Conservation (phyloP, 2,888 invertebrate genomes). For the Drosophila sordidula region DNA sequence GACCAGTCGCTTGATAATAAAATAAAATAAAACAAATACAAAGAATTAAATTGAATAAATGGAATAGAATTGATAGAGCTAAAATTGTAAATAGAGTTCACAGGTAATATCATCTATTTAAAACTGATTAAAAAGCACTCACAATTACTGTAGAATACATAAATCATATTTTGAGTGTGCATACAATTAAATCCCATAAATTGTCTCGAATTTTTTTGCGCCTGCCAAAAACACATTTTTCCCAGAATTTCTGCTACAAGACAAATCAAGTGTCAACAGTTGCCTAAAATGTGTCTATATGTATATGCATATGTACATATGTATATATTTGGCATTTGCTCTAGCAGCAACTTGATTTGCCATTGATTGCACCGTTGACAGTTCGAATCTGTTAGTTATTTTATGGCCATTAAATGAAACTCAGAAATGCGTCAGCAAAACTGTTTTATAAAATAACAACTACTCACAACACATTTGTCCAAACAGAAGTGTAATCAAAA, state of each 20-base stretch:
- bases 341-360: slow-evolving; percentile 26
- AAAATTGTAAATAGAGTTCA: background rate
- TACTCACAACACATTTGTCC: slow-evolving; percentile 19
- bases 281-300: background rate
- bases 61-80: background rate
- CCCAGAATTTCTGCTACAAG: slow-evolving; percentile 1
- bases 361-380: slow-evolving; percentile 45
- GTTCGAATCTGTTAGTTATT: slow-evolving; percentile 20
- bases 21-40: slow-evolving; percentile 1
- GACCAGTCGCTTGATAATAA: slow-evolving; percentile 18
- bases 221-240: slow-evolving; percentile 8
- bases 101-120: slow-evolving; percentile 1
- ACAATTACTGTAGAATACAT: background rate
- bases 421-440: slow-evolving; percentile 39
- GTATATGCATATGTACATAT: no score
- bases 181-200: slow-evolving; percentile 23
- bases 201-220: slow-evolving; percentile 3
- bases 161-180: background rate
- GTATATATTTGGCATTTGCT: slow-evolving; percentile 1
- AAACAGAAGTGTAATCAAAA: slow-evolving; percentile 9
- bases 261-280: slow-evolving; percentile 23
- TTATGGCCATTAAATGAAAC: slow-evolving; percentile 37
- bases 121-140: background rate
- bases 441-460: slow-evolving; percentile 14
- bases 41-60: background rate